Percentiles rank a stretch among this genome's conserved stretches.
These are phyloP conservation scores for Sesia bembeciformis DNA, from an alignment of 2,888 invertebrate species.

Conservation along the genomic window DNA sequence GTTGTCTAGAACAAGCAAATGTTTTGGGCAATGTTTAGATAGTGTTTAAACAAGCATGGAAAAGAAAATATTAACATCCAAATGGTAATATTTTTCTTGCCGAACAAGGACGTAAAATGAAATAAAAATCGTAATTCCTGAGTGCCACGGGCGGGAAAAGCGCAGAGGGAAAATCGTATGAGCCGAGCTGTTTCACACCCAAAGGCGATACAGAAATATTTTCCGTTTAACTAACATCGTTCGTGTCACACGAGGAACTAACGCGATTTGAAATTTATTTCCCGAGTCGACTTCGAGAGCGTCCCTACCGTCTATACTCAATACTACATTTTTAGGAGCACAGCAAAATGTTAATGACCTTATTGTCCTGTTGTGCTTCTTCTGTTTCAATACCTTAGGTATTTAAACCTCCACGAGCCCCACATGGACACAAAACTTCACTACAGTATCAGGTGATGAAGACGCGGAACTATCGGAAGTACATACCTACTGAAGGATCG, in stretches of 20 bases:
- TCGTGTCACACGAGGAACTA: slow-evolving; percentile 41
- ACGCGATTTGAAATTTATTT: slow-evolving; percentile 58
- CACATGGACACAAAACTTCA: too few relatives aligned
- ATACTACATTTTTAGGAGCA: background rate
- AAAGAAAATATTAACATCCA: too few relatives aligned
- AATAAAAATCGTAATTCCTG: slow-evolving; percentile 18
- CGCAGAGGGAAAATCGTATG: slow-evolving; percentile 34
- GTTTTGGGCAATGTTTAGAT: too few relatives aligned
- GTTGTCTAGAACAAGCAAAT: too few relatives aligned
- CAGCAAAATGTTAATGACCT: background rate
- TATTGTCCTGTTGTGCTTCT: too few relatives aligned
- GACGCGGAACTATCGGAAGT: too few relatives aligned
- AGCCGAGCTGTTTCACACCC: slow-evolving; percentile 38
- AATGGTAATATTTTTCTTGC: background rate
- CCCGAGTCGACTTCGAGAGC: slow-evolving; percentile 19
- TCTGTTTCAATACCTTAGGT: too few relatives aligned
- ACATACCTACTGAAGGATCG: too few relatives aligned
- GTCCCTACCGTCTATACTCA: background rate
- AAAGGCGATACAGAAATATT: slow-evolving; percentile 56
- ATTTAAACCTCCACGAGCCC: too few relatives aligned
- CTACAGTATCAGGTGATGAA: too few relatives aligned
- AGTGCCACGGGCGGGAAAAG: slow-evolving; percentile 9
- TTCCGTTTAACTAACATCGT: slow-evolving; percentile 53
- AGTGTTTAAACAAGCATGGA: too few relatives aligned
- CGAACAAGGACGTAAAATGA: slow-evolving; percentile 3